Evolutionary conservation across 2,797 vertebrate species (phyloP), one percentile per base, ranked within the genome.

Genomic region (Liparis tanakae): DNA sequence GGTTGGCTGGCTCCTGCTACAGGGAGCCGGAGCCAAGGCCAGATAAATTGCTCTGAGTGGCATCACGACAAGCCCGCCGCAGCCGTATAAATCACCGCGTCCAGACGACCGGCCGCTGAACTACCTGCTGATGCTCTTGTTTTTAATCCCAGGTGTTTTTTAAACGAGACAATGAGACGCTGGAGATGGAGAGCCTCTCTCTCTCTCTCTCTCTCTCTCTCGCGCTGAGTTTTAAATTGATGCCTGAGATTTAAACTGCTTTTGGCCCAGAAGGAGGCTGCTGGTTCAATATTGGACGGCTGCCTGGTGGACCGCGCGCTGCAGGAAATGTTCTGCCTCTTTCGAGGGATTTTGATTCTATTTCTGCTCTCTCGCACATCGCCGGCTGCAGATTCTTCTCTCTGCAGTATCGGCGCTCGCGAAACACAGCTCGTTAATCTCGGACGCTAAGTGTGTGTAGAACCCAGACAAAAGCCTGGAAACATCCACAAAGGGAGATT

Each of bases 31-130:
- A 69, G 85, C 81, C 80, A 77, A 81, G 85, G 79, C 83, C 81
- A 87, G 89, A 91, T 89, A 88, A 92, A 92, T 92, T 68, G 78
- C 84, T 78, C 72, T 56, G 87, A 87, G 90, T 88, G 89, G 86
- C 89, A 88, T 78, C 64, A 70, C 82, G 74, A 87, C 88, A 87
- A 86, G 79, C 66, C 60, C 3, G 84, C 75, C 84, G 82, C 84
- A 74, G 84, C 61, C 48, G 50, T 65, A 88, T 88, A 86, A 90
- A 93, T 92, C 89, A 88, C 81, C 82, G 65, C 74, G 30, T 70
- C 43, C 14, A 14, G 39, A 56, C 22, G 54, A 53, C 58, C 54
- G 15, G 66, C 46, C 66, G 1, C 63, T 57, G 43, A 67, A 44
- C 65, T 53, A 64, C 82, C 72, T 64, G 78, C 76, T 54, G 76